These are phyloP conservation scores for Andrena minutula DNA, from an alignment of 2,888 invertebrate genomes.

Conservation along the genomic window DNA sequence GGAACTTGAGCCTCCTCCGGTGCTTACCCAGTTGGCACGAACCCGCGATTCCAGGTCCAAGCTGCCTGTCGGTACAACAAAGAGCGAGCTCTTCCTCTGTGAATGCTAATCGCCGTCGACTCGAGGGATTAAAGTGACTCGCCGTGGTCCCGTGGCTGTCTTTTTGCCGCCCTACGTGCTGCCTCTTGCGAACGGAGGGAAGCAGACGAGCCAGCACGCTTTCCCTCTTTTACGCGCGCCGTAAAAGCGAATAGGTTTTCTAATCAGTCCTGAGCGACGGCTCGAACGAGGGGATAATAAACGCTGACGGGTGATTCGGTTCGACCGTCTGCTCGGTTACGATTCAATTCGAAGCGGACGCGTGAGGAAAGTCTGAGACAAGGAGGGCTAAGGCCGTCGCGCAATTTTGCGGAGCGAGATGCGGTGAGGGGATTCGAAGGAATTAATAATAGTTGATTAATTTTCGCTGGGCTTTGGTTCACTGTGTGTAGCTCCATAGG, in stretches of 20 bases:
- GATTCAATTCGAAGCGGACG: not conserved
- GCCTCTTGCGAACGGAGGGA: not conserved
- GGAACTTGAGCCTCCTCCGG: constrained; percentile 17
- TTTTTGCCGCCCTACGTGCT: constrained; percentile 21
- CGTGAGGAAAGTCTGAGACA: too few relatives aligned
- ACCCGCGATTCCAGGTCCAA: constrained; percentile 37
- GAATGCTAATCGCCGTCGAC: constrained; percentile 64
- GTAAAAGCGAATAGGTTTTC: not conserved
- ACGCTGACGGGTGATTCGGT: constrained; percentile 6
- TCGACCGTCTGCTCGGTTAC: constrained; percentile 6
- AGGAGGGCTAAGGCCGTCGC: too few relatives aligned
- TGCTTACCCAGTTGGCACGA: constrained; percentile 50
- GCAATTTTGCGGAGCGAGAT: too few relatives aligned
- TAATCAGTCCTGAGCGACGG: constrained; percentile 15
- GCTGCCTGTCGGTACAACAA: constrained; percentile 55
- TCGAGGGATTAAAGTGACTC: constrained; percentile 42
- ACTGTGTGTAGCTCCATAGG: too few relatives aligned
- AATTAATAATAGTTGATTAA: too few relatives aligned
- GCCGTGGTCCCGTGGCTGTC: constrained; percentile 8
- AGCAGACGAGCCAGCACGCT: not conserved
- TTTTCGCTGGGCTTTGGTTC: too few relatives aligned
- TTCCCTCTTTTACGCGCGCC: not conserved
- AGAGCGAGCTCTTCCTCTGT: constrained; percentile 43
- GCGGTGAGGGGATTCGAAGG: too few relatives aligned
- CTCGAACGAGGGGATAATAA: not conserved